Base-by-base conservation (phyloP, 2,888 invertebrate species). In the Phrixothrix hirtus region DNA sequence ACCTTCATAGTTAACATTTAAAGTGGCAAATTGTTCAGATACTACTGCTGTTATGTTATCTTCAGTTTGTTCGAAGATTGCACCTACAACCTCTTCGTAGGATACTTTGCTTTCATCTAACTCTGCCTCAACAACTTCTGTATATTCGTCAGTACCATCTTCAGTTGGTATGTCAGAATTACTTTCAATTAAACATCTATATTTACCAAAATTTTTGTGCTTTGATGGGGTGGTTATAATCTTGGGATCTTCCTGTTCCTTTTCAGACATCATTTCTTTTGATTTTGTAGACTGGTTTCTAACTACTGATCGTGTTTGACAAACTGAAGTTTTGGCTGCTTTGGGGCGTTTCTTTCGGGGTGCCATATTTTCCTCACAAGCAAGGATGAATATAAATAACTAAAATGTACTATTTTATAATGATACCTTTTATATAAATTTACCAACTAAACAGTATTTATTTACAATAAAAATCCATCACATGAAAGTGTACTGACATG, bases 191-290 rank as follows among this genome's bases (percentile, higher is more conserved):
- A 81, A 67, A 63, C 79, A 80, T 25, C 81, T 73, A 63, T 80
- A 81, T 70, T 81, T 81, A 30, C 82, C 81, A 64, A 82, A 81
- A 64, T 81, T 81, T 62, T 82, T 82, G 65, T 81, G 81, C 16
- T 45, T 41, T 11, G 42, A 51, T 21, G 42, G 15, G 5, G 2
- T 16, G 5, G 5, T 13, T 11, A 6, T 10, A n/a, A 10, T 30
- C 11, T 41, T 17, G 1, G 16, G 12, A 13, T 15, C 31, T 34
- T 27, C 21, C 21, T 3, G 21, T 21, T 21, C 21, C 21, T 21
- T n/a, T n/a, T n/a, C 21, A 5, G 21, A 21, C 9, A 6, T 30
- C 1, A 10, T 12, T 13, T 7, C 11, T 13, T 41, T 34, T 41
- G 17, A n/a, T 30, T 38, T 37, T 43, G 11, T 37, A n/a, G n/a